These are phyloP conservation scores for Myathropa florea DNA, from an alignment of 2,888 invertebrate species.

Conservation along the genomic window DNA sequence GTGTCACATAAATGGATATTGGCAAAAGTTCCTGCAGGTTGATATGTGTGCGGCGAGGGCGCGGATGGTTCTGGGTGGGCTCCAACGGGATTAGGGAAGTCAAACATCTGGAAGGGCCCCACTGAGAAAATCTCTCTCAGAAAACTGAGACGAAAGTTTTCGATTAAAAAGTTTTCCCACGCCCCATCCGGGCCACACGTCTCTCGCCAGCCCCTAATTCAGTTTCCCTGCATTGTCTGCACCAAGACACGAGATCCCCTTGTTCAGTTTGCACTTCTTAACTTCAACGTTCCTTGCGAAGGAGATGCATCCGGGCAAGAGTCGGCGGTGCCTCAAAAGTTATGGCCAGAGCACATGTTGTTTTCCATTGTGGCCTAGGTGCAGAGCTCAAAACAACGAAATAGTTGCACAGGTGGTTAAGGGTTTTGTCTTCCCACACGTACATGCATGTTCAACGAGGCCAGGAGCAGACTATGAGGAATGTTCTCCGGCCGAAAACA, in stretches of 20 bases:
- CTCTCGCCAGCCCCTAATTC: conserved; percentile 45
- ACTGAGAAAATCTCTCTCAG: conserved; percentile 38
- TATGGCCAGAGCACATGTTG: conserved; percentile 38
- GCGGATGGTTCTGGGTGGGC: background rate
- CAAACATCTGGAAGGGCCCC: conserved; percentile 55
- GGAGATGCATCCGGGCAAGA: background rate
- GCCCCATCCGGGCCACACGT: background rate
- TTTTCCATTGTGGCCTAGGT: conserved; percentile 35
- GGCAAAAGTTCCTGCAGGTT: conserved; percentile 48
- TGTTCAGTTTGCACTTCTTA: background rate
- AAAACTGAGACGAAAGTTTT: conserved; percentile 55
- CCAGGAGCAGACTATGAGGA: conserved; percentile 5
- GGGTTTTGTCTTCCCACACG: conserved; percentile 51
- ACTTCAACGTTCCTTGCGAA: conserved; percentile 7
- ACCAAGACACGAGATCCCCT: background rate
- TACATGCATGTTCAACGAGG: conserved; percentile 10
- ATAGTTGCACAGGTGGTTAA: conserved; percentile 63
- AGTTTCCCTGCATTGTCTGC: conserved; percentile 38
- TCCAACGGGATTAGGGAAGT: conserved; percentile 63
- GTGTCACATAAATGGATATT: conserved; percentile 66
- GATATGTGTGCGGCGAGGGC: background rate
- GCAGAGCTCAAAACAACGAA: conserved; percentile 51
- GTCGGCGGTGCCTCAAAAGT: conserved; percentile 11
- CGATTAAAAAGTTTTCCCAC: conserved; percentile 64
- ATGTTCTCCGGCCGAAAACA: conserved; percentile 26